A percentile compares a stretch with the other conserved stretches of the same genome.
Evolutionary conservation across 2,888 invertebrate species (phyloP).

Genomic region (Julus scanicus): DNA sequence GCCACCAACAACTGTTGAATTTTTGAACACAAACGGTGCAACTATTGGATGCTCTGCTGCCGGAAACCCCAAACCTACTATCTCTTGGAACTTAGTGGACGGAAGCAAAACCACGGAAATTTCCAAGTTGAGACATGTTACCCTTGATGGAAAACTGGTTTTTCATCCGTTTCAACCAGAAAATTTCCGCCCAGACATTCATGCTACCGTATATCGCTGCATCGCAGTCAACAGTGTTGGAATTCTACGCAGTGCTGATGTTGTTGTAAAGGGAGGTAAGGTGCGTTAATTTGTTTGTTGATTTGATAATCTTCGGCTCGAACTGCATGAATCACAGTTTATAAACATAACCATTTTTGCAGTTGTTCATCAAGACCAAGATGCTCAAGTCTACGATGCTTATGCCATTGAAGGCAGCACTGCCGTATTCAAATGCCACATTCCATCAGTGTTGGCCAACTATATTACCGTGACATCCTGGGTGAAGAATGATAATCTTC

Average conservation of each 20-base stretch:
- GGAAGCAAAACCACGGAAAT: conserved; percentile 44
- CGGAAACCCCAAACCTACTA: conserved; percentile 27
- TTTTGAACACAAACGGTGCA: conserved; percentile 54
- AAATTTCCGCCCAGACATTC: conserved; percentile 54
- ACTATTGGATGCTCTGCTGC: conserved; percentile 48
- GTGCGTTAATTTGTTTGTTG: neutral
- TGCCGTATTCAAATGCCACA: conserved; percentile 76
- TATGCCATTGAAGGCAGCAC: conserved; percentile 67
- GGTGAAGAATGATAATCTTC: conserved; percentile 75
- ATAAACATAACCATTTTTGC: neutral
- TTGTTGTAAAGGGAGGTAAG: conserved; percentile 54
- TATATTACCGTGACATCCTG: conserved; percentile 89
- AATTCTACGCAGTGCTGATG: conserved; percentile 50
- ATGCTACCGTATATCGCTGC: conserved; percentile 50
- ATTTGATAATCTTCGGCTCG: neutral
- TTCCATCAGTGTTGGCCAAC: conserved; percentile 87
- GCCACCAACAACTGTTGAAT: conserved; percentile 52
- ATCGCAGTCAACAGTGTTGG: conserved; percentile 50
- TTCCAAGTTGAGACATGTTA: conserved; percentile 50
- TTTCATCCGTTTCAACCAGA: conserved; percentile 53
- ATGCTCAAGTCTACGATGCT: conserved; percentile 66
- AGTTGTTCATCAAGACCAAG: conserved; percentile 63
- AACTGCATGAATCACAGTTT: neutral
- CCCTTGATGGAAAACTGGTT: conserved; percentile 37
- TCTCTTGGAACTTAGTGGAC: conserved; percentile 52